These are phyloP conservation scores for Melolontha melolontha DNA, from an alignment of 2,888 invertebrate genomes.

Conservation along the genomic window DNA sequence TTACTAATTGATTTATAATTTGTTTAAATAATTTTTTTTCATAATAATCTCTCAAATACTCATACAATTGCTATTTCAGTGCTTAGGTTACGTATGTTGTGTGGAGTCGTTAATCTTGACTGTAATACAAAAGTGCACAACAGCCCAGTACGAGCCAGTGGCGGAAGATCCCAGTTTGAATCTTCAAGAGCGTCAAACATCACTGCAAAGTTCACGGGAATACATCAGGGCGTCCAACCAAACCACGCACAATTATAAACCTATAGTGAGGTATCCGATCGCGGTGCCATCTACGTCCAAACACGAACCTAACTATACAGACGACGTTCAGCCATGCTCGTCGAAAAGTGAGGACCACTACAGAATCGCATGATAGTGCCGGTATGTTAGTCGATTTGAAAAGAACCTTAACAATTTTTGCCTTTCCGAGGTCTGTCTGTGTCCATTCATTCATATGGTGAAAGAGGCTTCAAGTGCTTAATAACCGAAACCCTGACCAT, in stretches of 20 bases:
- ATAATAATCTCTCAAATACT: not conserved
- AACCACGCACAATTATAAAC: conserved; percentile 65
- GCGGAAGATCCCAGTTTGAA: conserved; percentile 73
- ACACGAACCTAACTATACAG: conserved; percentile 60
- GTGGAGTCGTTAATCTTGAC: conserved; percentile 71
- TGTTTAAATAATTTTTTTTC: too few relatives aligned
- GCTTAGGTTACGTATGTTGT: conserved; percentile 73
- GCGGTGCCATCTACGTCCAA: conserved; percentile 67
- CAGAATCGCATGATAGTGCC: conserved; percentile 62
- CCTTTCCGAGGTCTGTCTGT: conserved; percentile 40
- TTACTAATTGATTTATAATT: too few relatives aligned
- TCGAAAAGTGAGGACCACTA: conserved; percentile 64
- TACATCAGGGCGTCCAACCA: conserved; percentile 57
- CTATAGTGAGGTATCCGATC: conserved; percentile 55
- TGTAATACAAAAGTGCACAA: conserved; percentile 70
- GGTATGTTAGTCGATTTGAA: conserved; percentile 17
- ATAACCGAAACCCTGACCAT: conserved; percentile 14
- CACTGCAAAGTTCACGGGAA: conserved; percentile 59
- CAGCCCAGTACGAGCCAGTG: conserved; percentile 72
- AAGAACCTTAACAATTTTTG: conserved; percentile 36
- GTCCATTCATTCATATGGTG: conserved; percentile 22
- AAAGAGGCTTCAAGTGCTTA: conserved; percentile 29
- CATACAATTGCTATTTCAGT: conserved; percentile 61
- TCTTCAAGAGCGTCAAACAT: conserved; percentile 64
- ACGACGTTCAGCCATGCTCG: conserved; percentile 67